Conservation (phyloP, 2,113 vertebrate genomes). For the Rhinolophus ferrumequinum region DNA sequence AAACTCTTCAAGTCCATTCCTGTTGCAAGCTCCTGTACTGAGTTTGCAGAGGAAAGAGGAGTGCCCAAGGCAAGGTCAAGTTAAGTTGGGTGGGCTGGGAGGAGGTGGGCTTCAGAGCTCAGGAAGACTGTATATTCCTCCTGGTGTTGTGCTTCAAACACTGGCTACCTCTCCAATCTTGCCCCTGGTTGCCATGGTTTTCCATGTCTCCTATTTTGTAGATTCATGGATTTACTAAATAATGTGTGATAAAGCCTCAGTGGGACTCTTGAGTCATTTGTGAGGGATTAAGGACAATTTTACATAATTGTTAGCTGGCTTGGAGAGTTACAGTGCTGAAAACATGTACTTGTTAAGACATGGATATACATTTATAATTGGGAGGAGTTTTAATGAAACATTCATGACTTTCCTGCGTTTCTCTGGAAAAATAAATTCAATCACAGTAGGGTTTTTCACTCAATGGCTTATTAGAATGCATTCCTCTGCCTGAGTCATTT, state of each 20-base stretch:
- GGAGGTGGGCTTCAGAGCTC: neutral
- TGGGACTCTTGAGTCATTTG: constrained; percentile 52
- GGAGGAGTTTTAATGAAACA: constrained; percentile 81
- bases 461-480: constrained; percentile 70
- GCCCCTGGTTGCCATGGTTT: constrained; percentile 55
- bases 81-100: neutral
- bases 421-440: constrained; percentile 84
- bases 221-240: constrained; percentile 31
- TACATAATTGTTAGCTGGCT: constrained; percentile 52
- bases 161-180: neutral
- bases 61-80: neutral
- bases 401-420: constrained; percentile 82
- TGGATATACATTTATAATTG: constrained; percentile 58
- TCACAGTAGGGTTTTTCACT: constrained; percentile 76
- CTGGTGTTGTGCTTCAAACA: neutral
- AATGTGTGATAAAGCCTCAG: constrained; percentile 50
- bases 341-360: constrained; percentile 41
- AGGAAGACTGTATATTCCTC: neutral
- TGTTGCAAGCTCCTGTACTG: neutral
- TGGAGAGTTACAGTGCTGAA: constrained; percentile 30
- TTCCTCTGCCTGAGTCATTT: constrained; percentile 65
- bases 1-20: neutral
- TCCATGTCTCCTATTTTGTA: constrained; percentile 25
- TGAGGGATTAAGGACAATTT: constrained; percentile 63
- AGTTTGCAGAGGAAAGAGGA: neutral